Evolutionary conservation across 2,888 invertebrate genomes (phyloP).

Genomic region (Drosophila mayaguana): DNA sequence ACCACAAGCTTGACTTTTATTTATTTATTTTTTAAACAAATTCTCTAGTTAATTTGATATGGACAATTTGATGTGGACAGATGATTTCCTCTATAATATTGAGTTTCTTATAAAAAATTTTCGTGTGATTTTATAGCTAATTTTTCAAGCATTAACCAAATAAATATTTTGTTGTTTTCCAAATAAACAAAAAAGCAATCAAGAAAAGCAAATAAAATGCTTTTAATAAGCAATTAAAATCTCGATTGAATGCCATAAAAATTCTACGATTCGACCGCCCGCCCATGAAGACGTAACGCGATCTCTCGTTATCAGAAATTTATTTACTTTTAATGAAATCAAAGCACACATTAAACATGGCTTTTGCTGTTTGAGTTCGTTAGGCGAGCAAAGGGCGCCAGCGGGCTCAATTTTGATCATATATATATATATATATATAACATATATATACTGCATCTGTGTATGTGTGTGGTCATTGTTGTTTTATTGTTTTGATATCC

Average conservation of each 20-base stretch:
- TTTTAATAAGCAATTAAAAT: slow-evolving; percentile 50
- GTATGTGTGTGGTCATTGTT: slow-evolving; percentile 39
- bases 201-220: slow-evolving; percentile 40
- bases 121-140: neutral
- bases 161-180: neutral
- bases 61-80: neutral
- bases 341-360: slow-evolving; percentile 51
- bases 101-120: too few relatives aligned
- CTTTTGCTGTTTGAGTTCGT: slow-evolving; percentile 46
- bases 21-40: neutral
- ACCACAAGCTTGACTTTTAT: neutral
- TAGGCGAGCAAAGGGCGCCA: slow-evolving; percentile 53
- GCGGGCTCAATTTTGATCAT: slow-evolving; percentile 49
- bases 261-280: slow-evolving; percentile 6
- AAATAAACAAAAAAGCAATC: slow-evolving; percentile 26
- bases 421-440: slow-evolving; percentile 1
- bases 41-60: neutral
- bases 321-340: slow-evolving; percentile 71
- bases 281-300: slow-evolving; percentile 42
- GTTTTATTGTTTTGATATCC: slow-evolving; percentile 16
- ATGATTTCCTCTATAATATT: too few relatives aligned
- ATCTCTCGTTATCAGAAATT: slow-evolving; percentile 66
- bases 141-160: neutral
- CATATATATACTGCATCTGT: too few relatives aligned
- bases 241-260: slow-evolving; percentile 28